Conservation (phyloP, 2,888 invertebrate genomes). For the Rhingia campestris region DNA sequence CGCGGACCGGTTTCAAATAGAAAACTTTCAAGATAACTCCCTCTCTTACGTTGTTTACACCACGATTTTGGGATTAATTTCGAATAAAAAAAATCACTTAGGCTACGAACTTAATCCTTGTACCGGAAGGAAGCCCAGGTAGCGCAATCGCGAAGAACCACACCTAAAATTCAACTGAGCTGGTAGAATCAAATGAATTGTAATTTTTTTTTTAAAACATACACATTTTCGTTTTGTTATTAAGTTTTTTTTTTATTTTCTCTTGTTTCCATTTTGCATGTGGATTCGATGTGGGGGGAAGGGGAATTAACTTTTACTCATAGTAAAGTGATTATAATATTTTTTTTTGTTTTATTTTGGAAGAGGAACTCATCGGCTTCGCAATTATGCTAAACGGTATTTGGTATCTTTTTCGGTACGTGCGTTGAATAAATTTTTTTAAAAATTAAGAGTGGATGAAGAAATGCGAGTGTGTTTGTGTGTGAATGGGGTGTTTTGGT, state of each 20-base stretch:
- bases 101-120: slow-evolving; percentile 26
- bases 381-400: slow-evolving; percentile 3
- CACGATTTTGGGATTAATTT: background rate
- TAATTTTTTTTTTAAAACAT: slow-evolving; percentile 23
- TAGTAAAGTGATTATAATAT: background rate
- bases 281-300: background rate
- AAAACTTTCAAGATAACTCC: slow-evolving; percentile 15
- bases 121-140: slow-evolving; percentile 31
- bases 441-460: slow-evolving; percentile 28
- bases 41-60: slow-evolving; percentile 11
- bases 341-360: slow-evolving; percentile 10
- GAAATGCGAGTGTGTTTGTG: background rate
- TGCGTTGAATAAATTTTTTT: slow-evolving; percentile 43
- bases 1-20: slow-evolving; percentile 25
- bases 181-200: slow-evolving; percentile 5
- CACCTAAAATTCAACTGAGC: slow-evolving; percentile 61
- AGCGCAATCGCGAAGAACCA: slow-evolving; percentile 68
- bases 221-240: slow-evolving; percentile 18
- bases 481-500: background rate
- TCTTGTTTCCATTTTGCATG: slow-evolving; percentile 28
- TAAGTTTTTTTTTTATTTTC: slow-evolving; percentile 23
- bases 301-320: slow-evolving; percentile 17
- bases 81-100: slow-evolving; percentile 11
- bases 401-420: slow-evolving; percentile 32
- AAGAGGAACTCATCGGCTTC: background rate